Percentiles rank a stretch among this genome's conserved stretches.
These are phyloP conservation scores for Cyphomyrmex costatus DNA, from an alignment of 1,140 invertebrate species.

Conservation along the genomic window DNA sequence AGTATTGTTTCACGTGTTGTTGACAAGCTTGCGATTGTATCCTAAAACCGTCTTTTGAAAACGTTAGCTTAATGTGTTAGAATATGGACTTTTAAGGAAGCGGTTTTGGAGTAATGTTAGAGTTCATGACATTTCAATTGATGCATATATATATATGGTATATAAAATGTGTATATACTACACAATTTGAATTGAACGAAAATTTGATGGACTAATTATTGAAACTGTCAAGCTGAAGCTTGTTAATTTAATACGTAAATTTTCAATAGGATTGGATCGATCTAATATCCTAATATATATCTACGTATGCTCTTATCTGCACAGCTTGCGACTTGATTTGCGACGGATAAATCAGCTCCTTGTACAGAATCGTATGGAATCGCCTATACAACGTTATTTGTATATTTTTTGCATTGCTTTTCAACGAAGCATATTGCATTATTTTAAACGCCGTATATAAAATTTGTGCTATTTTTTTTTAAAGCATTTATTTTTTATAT, in stretches of 20 bases:
- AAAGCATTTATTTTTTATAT: conserved; percentile 23
- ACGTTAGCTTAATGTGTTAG: neutral
- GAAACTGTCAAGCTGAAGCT: neutral
- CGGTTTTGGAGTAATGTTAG: neutral
- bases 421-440: neutral
- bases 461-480: neutral
- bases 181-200: neutral
- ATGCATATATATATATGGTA: neutral
- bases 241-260: neutral
- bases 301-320: neutral
- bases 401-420: neutral
- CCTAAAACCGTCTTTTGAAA: neutral
- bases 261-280: neutral
- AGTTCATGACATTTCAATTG: neutral
- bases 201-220: neutral
- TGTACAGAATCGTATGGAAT: neutral
- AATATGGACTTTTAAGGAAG: neutral
- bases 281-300: conserved; percentile 13
- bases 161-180: neutral
- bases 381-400: neutral
- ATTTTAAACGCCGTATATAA: conserved; percentile 18
- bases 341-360: neutral
- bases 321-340: neutral
- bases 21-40: neutral
- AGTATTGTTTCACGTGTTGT: neutral